phyloP scores from a whole-genome alignment of 30 jellyfish, hydroid and myxozoan genomes.

The Aurelia sp. region DNA sequence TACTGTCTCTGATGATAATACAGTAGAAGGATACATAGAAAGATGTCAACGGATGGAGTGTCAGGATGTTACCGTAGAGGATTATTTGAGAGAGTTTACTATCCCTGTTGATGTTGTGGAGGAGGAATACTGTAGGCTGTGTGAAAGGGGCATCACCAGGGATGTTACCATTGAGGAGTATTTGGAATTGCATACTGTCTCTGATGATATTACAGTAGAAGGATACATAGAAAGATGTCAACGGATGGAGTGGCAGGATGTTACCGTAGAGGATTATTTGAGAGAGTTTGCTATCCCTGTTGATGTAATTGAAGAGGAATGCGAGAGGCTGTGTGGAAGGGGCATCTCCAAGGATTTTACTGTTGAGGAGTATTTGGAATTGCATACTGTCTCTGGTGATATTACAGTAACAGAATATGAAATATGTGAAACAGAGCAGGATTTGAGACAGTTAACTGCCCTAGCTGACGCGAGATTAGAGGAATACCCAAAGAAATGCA shows the following conservation, averaged over 20 bases:
- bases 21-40: conserved; percentile 30
- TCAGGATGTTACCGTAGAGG: too few relatives aligned
- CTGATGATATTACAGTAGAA: neutral
- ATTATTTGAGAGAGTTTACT: too few relatives aligned
- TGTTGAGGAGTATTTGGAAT: too few relatives aligned
- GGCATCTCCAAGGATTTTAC: too few relatives aligned
- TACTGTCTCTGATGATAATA: neutral
- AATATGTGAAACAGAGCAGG: neutral
- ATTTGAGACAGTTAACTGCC: conserved; percentile 1
- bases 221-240: neutral
- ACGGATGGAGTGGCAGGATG: conserved; percentile 3
- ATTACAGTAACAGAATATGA: too few relatives aligned
- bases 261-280: conserved; percentile 31
- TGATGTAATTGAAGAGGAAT: conserved; percentile 20
- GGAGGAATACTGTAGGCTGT: too few relatives aligned
- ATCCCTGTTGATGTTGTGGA: too few relatives aligned
- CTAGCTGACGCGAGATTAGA: neutral
- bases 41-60: too few relatives aligned
- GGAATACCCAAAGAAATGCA: neutral
- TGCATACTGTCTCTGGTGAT: too few relatives aligned
- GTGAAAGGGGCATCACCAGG: too few relatives aligned
- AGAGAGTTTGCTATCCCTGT: neutral
- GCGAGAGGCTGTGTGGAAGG: neutral
- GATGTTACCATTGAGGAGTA: conserved; percentile 29
- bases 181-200: neutral